A percentile compares a stretch with the other conserved stretches of the same genome.
Conservation (phyloP, 2,888 invertebrate genomes). For the Bellardia pandia region DNA sequence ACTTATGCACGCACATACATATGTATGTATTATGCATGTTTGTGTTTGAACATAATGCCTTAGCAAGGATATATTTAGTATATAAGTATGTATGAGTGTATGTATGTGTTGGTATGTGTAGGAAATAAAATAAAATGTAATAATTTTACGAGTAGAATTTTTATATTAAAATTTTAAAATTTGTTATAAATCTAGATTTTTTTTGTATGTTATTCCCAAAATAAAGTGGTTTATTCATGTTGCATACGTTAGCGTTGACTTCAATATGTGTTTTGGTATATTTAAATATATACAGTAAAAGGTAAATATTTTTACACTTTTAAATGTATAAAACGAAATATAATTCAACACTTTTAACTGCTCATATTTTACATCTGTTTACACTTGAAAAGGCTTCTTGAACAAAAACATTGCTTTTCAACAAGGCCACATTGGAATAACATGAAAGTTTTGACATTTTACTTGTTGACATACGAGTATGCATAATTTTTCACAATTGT, state of each 20-base stretch:
- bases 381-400: no score
- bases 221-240: conserved; percentile 30
- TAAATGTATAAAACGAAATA: background rate
- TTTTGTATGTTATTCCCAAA: conserved; percentile 1
- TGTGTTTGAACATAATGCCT: conserved; percentile 27
- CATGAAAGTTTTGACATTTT: no score
- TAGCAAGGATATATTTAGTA: conserved; percentile 30
- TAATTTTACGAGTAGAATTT: conserved; percentile 81
- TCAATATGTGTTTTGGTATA: background rate
- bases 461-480: no score
- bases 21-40: conserved; percentile 14
- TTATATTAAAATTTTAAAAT: conserved; percentile 81
- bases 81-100: conserved; percentile 48
- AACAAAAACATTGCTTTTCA: no score
- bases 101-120: conserved; percentile 59
- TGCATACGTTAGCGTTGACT: background rate
- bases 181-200: conserved; percentile 78
- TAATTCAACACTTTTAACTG: no score
- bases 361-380: no score
- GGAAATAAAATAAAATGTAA: conserved; percentile 81
- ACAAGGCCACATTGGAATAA: no score
- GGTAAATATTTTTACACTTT: background rate
- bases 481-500: no score
- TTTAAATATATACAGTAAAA: background rate
- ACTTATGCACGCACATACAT: conserved; percentile 11